A percentile compares a stretch with the other conserved stretches of the same genome.
Conservation (phyloP, 2,888 invertebrate genomes). For the Cheiracanthium punctorium region DNA sequence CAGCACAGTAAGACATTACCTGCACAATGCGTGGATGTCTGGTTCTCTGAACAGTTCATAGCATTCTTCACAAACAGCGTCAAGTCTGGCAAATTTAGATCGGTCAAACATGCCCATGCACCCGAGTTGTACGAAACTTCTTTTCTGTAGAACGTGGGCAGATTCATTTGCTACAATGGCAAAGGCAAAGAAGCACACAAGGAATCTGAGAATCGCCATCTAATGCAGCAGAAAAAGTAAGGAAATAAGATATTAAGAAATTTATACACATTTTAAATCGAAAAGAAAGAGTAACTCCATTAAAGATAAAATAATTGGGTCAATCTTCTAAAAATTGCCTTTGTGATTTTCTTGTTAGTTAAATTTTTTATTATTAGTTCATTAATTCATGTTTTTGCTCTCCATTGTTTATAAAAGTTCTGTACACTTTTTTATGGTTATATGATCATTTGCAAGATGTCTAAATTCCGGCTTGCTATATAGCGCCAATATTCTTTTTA, state of each 20-base stretch:
- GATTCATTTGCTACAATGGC: slow-evolving; percentile 44
- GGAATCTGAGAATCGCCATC: slow-evolving; percentile 56
- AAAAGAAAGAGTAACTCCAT: no score
- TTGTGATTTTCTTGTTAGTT: no score
- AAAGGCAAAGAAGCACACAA: slow-evolving; percentile 49
- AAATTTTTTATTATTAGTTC: no score
- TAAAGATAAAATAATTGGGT: no score
- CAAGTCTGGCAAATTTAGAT: slow-evolving; percentile 61
- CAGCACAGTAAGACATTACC: slow-evolving; percentile 29
- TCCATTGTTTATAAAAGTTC: no score
- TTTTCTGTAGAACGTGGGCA: slow-evolving; percentile 55
- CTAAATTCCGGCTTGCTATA: no score
- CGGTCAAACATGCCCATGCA: slow-evolving; percentile 68
- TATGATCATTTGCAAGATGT: no score
- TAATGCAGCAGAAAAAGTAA: not conserved
- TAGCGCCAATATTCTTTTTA: no score
- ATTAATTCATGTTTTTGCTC: no score
- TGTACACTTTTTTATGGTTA: no score
- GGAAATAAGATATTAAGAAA: not conserved
- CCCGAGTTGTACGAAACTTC: slow-evolving; percentile 63
- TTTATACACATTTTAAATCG: no score
- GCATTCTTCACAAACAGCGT: slow-evolving; percentile 65
- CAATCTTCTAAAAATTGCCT: no score
- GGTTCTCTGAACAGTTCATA: slow-evolving; percentile 67
- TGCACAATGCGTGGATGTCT: slow-evolving; percentile 50